Evolutionary conservation across 2,888 invertebrate species (phyloP).

Genomic region (Tricholauxania praeusta): DNA sequence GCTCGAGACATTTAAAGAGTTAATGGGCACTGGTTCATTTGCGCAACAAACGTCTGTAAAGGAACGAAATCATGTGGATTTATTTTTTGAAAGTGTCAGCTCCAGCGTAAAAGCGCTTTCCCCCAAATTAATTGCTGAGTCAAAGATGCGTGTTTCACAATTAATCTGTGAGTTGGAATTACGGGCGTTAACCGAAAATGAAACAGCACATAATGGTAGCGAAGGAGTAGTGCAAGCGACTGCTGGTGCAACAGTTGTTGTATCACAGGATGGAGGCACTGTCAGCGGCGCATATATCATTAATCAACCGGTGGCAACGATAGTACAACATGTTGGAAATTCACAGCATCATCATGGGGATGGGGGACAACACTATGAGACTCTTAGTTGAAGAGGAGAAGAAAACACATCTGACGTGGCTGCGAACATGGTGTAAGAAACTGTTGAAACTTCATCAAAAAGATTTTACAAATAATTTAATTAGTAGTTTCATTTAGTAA

Average conservation of each 20-base stretch:
- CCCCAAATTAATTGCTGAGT: conserved; percentile 53
- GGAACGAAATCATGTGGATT: conserved; percentile 59
- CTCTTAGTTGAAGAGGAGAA: conserved; percentile 45
- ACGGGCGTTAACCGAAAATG: conserved; percentile 51
- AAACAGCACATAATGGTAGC: conserved; percentile 28
- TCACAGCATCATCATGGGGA: conserved; percentile 37
- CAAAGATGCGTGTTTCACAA: conserved; percentile 55
- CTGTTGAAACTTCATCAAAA: not conserved
- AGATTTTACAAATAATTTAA: conserved; percentile 3
- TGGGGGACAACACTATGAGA: conserved; percentile 44
- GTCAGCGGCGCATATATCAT: conserved; percentile 44
- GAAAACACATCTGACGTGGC: not conserved
- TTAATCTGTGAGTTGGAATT: conserved; percentile 54
- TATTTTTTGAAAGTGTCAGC: conserved; percentile 56
- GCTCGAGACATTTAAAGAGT: conserved; percentile 63
- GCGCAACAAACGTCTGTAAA: conserved; percentile 44
- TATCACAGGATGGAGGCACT: conserved; percentile 37
- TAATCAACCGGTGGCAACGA: conserved; percentile 42
- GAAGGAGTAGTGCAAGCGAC: conserved; percentile 8
- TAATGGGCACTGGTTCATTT: conserved; percentile 54
- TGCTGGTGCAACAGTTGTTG: conserved; percentile 40
- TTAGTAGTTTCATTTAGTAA: conserved; percentile 9
- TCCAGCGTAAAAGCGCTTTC: conserved; percentile 54
- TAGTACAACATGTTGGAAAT: conserved; percentile 23
- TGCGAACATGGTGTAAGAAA: not conserved